Evolutionary conservation across 2,113 vertebrate genomes (phyloP).

Genomic region (Gallinago media): DNA sequence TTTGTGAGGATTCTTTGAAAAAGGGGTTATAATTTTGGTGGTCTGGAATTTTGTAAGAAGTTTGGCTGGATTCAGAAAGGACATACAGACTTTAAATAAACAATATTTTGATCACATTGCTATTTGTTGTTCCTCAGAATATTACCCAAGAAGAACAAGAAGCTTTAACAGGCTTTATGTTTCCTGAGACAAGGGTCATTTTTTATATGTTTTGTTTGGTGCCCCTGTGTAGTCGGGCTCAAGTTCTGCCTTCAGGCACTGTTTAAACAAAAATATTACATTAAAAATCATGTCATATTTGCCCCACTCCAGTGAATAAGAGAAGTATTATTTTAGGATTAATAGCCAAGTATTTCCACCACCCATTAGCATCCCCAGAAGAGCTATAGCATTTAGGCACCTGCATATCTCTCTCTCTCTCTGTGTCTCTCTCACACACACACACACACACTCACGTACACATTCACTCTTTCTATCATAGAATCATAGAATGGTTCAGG

Average conservation of each 20-base stretch:
- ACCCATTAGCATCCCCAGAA: neutral
- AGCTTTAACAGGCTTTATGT: neutral
- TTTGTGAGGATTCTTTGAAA: constrained; percentile 10
- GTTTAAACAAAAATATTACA: neutral
- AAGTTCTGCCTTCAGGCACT: neutral
- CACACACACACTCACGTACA: no score
- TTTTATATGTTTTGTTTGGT: neutral
- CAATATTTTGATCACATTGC: neutral
- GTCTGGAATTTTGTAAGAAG: neutral
- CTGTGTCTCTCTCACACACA: no score
- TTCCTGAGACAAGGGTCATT: neutral
- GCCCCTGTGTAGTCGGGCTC: neutral
- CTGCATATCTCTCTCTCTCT: neutral
- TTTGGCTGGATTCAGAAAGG: neutral
- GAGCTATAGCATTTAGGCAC: neutral
- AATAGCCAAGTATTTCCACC: neutral
- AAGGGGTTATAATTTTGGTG: neutral
- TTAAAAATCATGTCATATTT: constrained; percentile 1
- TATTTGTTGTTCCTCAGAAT: neutral
- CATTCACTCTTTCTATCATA: no score
- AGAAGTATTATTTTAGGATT: neutral
- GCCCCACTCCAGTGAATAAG: neutral
- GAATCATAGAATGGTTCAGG: no score
- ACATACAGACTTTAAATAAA: neutral
- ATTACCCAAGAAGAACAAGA: neutral